Conservation (phyloP, 2,888 invertebrate genomes). For the Osmoderma eremita region DNA sequence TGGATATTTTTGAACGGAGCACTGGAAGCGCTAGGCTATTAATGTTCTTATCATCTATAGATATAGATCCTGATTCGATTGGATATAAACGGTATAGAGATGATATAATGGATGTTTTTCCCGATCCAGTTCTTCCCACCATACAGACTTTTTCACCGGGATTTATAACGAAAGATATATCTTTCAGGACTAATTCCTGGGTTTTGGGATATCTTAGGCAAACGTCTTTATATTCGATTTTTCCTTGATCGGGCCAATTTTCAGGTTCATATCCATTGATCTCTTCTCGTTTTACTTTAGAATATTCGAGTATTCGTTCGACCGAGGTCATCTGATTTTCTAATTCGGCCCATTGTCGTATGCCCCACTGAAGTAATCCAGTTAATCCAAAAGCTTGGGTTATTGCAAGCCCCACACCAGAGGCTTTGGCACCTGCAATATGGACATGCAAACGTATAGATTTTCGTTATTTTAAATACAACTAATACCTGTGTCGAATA, state of each 20-base stretch:
- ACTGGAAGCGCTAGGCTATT: constrained; percentile 76
- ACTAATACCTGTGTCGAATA: constrained; percentile 28
- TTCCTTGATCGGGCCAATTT: constrained; percentile 79
- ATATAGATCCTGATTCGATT: constrained; percentile 75
- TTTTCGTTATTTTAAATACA: neutral
- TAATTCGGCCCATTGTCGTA: constrained; percentile 86
- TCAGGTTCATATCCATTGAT: constrained; percentile 65
- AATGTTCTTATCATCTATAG: constrained; percentile 82
- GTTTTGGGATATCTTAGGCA: constrained; percentile 76
- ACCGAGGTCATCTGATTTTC: constrained; percentile 88
- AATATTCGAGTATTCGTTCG: constrained; percentile 73
- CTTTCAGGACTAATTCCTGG: constrained; percentile 77
- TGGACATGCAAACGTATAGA: neutral
- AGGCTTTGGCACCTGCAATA: constrained; percentile 69
- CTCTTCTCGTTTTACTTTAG: constrained; percentile 63
- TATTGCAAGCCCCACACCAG: constrained; percentile 81
- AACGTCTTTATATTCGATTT: constrained; percentile 73
- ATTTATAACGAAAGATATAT: constrained; percentile 73
- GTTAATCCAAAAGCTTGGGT: constrained; percentile 81
- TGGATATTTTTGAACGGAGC: constrained; percentile 78
- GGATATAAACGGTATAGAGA: constrained; percentile 84
- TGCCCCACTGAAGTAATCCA: constrained; percentile 72
- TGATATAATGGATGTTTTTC: constrained; percentile 79
- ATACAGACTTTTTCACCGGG: constrained; percentile 79
- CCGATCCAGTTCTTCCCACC: constrained; percentile 85